phyloP scores from a whole-genome alignment of 1,140 invertebrate species.

The Anagrus nilaparvatae region DNA sequence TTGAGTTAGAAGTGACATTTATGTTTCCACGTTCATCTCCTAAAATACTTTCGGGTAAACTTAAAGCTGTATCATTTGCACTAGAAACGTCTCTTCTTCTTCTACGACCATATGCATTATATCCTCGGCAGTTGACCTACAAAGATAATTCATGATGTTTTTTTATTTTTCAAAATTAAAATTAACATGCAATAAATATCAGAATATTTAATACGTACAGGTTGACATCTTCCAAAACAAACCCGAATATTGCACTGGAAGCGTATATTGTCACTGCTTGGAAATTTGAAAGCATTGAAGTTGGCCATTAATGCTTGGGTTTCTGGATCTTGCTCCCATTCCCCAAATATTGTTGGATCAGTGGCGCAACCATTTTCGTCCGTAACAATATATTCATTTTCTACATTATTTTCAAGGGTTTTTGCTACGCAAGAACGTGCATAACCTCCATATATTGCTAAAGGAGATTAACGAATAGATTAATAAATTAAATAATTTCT shows the following conservation, averaged over 20 bases:
- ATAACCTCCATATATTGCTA: constrained; percentile 89
- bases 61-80: constrained; percentile 48
- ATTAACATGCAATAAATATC: too few relatives aligned
- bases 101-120: constrained; percentile 77
- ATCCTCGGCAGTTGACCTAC: constrained; percentile 82
- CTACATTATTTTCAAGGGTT: constrained; percentile 78
- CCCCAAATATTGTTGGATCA: constrained; percentile 83
- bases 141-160: constrained; percentile 14
- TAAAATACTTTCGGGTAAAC: constrained; percentile 35
- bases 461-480: too few relatives aligned
- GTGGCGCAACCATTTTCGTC: constrained; percentile 91
- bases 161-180: too few relatives aligned
- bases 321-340: constrained; percentile 81
- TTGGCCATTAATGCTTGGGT: constrained; percentile 72
- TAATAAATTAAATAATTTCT: too few relatives aligned
- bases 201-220: constrained; percentile 61
- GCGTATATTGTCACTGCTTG: constrained; percentile 84
- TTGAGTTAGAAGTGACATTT: constrained; percentile 83
- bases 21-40: constrained; percentile 78
- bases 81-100: constrained; percentile 56
- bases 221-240: constrained; percentile 91
- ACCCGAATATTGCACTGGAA: constrained; percentile 95
- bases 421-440: constrained; percentile 86
- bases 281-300: constrained; percentile 95
- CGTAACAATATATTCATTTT: constrained; percentile 86